Evolutionary conservation across 1,140 invertebrate genomes (phyloP).

Genomic region (Pogonus chalceus): DNA sequence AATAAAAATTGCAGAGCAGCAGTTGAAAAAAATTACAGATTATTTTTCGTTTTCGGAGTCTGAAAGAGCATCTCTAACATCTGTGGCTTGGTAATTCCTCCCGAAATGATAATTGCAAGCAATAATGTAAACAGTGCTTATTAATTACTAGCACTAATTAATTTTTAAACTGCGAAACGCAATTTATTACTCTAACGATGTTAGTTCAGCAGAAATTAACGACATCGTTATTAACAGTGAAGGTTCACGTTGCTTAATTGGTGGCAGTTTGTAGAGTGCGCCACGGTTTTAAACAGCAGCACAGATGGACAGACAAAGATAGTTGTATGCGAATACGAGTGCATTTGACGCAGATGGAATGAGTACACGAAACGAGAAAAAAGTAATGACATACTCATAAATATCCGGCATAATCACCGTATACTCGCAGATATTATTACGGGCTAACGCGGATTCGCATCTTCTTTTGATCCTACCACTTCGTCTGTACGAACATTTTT

Average conservation of each 20-base stretch:
- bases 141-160: not conserved
- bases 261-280: not conserved
- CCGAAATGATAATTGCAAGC: conserved; percentile 7
- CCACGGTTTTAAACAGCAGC: no score
- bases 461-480: no score
- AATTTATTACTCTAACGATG: conserved; percentile 4
- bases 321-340: not conserved
- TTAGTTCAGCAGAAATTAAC: conserved; percentile 5
- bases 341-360: not conserved
- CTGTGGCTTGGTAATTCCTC: no score
- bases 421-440: not conserved
- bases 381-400: conserved; percentile 2
- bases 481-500: no score
- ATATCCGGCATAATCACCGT: not conserved
- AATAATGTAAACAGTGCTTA: conserved; percentile 3
- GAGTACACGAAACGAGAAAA: not conserved
- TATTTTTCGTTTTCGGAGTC: no score
- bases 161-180: not conserved
- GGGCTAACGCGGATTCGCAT: not conserved
- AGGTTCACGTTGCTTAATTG: not conserved
- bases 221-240: conserved; percentile 4
- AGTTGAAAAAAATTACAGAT: no score
- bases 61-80: no score
- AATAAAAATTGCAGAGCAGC: no score
- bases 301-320: not conserved